Conservation (phyloP, 2,888 invertebrate genomes). For the Philonicus albiceps region DNA sequence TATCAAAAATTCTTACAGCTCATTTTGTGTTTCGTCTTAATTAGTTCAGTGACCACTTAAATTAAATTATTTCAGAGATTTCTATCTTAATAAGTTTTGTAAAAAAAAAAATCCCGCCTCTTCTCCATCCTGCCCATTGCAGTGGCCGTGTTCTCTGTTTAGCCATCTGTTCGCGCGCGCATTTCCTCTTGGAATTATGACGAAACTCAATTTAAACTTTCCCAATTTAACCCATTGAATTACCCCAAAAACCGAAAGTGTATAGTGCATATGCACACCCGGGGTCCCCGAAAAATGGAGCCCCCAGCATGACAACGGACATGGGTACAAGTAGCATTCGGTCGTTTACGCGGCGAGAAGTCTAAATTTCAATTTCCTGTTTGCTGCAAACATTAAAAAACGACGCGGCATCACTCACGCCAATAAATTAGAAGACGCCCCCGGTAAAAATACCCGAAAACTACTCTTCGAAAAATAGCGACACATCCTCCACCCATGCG, state of each 20-base stretch:
- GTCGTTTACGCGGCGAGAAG: background rate
- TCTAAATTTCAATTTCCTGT: constrained; percentile 41
- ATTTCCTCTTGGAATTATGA: background rate
- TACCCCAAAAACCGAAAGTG: background rate
- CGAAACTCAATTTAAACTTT: constrained; percentile 27
- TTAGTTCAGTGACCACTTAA: background rate
- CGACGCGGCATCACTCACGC: constrained; percentile 9
- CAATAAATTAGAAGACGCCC: constrained; percentile 24
- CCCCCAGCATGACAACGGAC: background rate
- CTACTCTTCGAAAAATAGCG: background rate
- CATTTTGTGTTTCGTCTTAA: background rate
- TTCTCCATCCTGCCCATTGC: background rate
- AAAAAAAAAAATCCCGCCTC: background rate
- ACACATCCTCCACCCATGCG: constrained; percentile 25
- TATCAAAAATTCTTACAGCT: background rate
- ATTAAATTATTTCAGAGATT: background rate
- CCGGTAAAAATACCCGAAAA: constrained; percentile 14
- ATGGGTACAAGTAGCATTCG: background rate
- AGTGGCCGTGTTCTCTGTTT: background rate
- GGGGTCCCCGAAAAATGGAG: background rate
- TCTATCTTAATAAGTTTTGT: background rate
- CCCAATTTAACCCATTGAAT: constrained; percentile 13
- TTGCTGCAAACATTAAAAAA: constrained; percentile 15
- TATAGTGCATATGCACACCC: background rate
- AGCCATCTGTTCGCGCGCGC: background rate